Evolutionary conservation across 2,888 invertebrate species (phyloP), one percentile per base, ranked within the genome.

Genomic region (Watsonalla cultraria): DNA sequence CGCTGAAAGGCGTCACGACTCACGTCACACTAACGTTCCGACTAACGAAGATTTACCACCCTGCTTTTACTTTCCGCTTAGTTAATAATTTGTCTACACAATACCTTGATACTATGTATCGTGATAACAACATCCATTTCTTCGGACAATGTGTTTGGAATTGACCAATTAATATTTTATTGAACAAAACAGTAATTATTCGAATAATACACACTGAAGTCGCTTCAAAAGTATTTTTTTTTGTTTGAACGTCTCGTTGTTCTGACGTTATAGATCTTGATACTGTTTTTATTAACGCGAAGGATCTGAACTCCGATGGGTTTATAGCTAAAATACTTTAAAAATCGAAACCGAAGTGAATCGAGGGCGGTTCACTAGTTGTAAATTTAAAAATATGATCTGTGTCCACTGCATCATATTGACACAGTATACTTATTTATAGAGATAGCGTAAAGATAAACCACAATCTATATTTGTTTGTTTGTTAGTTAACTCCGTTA

Each of bases 31-130:
- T 11, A 52, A 34, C 47, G 56, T 52, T 55, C 57, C 54, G 54
- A 9, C 53, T 68, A 69, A 70, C 57, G 60, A 68, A 70, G 71
- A 71, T 64, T 62, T 65, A 70, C 54, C 53, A 24, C 46, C 35
- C 53, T 53, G 58, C 60, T 58, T 56, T 60, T 62, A 54, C 58
- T 58, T 61, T 56, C 47, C 35, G 14, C 45, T 45, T 6, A 45
- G 51, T 52, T 57, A 52, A 60, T 65, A 64, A 58, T 59, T 57
- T 56, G 53, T 52, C 53, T 47, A 49, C 9, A 49, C 39, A 15
- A 37, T 49, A 13, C 42, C 42, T 9, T 37, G 37, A 37, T 37
- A 37, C 37, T 42, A 5, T 11, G 8, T 35, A 7, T 37, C 9
- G 11, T 11, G 8, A 6, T 48, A 48, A 13, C 6, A 33, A 2